A percentile compares a stretch with the other conserved stretches of the same genome.
phyloP scores from a whole-genome alignment of 1,140 invertebrate genomes.

The Solenopsis fugax region DNA sequence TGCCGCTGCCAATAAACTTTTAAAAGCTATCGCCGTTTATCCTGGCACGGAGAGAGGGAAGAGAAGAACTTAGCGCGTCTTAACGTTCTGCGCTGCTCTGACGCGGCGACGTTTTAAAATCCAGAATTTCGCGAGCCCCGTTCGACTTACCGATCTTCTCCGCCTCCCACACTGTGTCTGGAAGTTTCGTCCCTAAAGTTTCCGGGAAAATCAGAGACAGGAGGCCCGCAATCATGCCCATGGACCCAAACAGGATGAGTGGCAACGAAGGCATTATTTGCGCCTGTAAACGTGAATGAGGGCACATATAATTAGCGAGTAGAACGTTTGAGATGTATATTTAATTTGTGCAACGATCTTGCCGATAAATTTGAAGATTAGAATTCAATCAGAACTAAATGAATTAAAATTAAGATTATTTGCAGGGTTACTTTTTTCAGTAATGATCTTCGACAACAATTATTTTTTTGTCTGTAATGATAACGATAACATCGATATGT shows the following conservation, averaged over 20 bases:
- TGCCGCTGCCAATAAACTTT: slow-evolving; percentile 45
- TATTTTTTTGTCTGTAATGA: no score
- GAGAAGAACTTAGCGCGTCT: slow-evolving; percentile 20
- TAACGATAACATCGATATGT: no score
- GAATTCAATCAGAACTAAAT: no score
- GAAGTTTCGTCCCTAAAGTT: slow-evolving; percentile 89
- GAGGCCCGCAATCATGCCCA: slow-evolving; percentile 88
- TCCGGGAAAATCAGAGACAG: slow-evolving; percentile 90
- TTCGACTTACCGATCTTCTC: slow-evolving; percentile 87
- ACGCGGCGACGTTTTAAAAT: slow-evolving; percentile 27
- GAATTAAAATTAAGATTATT: no score
- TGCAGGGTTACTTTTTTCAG: no score
- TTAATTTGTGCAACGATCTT: background rate
- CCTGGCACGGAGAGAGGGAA: background rate
- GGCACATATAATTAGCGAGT: background rate
- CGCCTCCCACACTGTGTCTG: slow-evolving; percentile 90
- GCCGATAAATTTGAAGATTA: background rate
- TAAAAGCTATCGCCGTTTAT: slow-evolving; percentile 22
- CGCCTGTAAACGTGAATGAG: slow-evolving; percentile 81
- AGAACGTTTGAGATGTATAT: background rate
- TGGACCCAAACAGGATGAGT: slow-evolving; percentile 89
- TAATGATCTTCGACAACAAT: no score
- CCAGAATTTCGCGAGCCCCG: slow-evolving; percentile 38
- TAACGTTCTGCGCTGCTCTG: background rate
- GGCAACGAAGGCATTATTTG: slow-evolving; percentile 88